Evolutionary conservation across 92 coral and sea anemone genomes (phyloP).

Genomic region (Phenganax subtilis): DNA sequence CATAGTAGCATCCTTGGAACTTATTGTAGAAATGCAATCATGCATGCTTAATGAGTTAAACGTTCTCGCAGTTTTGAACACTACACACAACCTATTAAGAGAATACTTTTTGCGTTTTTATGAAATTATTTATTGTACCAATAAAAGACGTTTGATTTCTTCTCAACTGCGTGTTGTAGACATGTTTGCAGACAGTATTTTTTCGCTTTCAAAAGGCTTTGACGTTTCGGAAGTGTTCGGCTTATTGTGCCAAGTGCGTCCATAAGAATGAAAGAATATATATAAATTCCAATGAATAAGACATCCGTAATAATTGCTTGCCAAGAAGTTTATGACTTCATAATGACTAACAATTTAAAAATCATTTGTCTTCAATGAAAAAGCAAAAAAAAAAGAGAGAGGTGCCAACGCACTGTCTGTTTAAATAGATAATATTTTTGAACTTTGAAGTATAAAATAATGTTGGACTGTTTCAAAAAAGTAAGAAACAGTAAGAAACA

Average conservation of each 20-base stretch:
- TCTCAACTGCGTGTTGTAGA: background rate
- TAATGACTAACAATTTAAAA: background rate
- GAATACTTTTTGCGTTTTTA: background rate
- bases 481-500: too few species aligned
- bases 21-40: slow-evolving; percentile 16
- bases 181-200: background rate
- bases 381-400: background rate
- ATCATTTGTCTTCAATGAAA: slow-evolving; percentile 6
- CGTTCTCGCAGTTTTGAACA: background rate
- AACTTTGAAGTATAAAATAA: too few species aligned
- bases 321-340: background rate
- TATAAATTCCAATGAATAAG: slow-evolving; percentile 32
- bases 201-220: background rate
- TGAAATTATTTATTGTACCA: background rate
- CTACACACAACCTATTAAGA: background rate
- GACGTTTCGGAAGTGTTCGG: slow-evolving; percentile 41
- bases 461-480: too few species aligned
- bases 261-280: slow-evolving; percentile 73
- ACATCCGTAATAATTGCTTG: slow-evolving; percentile 8
- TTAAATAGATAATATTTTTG: too few species aligned
- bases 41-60: slow-evolving; percentile 37
- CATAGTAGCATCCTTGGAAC: slow-evolving; percentile 14
- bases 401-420: too few species aligned
- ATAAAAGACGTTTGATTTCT: background rate
- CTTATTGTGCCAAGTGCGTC: slow-evolving; percentile 76